phyloP scores from a whole-genome alignment of 2,797 vertebrate species.

The Rhodeus uyekii region DNA sequence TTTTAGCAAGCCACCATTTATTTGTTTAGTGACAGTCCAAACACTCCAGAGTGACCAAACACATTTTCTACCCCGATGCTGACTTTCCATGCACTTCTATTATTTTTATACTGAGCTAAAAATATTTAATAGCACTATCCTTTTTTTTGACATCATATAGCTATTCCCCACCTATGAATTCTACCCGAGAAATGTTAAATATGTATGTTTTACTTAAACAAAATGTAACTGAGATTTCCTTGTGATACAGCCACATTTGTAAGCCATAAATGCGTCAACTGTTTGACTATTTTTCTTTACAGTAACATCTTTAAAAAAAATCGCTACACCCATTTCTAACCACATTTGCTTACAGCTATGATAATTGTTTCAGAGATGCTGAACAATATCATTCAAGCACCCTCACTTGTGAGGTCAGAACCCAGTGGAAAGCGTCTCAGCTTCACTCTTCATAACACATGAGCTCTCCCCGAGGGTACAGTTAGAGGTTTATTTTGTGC shows the following conservation, averaged over 20 bases:
- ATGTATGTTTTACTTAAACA: background rate
- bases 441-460: conserved; percentile 15
- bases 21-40: no score
- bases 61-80: background rate
- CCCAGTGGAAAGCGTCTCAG: background rate
- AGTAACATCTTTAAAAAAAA: background rate
- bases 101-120: background rate
- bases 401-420: background rate
- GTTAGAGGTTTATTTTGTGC: conserved; percentile 15
- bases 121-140: background rate
- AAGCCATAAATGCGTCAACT: background rate
- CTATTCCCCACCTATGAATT: conserved; percentile 1
- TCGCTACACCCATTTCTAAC: background rate
- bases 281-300: background rate
- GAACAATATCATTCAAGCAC: background rate
- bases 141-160: background rate
- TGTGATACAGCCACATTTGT: background rate
- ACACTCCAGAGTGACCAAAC: background rate
- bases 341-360: background rate
- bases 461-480: background rate
- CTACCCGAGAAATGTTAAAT: background rate
- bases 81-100: background rate
- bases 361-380: background rate
- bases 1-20: no score
- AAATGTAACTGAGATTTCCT: background rate